These are phyloP conservation scores for Actias luna DNA, from an alignment of 2,888 invertebrate species.

Conservation along the genomic window DNA sequence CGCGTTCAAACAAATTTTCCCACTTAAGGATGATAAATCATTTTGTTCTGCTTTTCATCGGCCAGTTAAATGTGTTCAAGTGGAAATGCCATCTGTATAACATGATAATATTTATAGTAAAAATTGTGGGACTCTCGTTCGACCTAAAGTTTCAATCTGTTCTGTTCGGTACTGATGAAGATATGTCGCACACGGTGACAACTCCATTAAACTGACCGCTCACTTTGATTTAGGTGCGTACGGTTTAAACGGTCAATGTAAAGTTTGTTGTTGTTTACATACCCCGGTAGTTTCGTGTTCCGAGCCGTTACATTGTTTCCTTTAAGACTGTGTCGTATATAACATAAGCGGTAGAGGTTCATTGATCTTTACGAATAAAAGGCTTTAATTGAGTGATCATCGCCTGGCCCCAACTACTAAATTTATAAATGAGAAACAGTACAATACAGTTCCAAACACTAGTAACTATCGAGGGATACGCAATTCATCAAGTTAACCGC, in stretches of 20 bases:
- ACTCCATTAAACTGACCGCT: slow-evolving; percentile 17
- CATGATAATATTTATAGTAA: not conserved
- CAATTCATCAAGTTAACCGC: too few species aligned
- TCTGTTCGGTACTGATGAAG: not conserved
- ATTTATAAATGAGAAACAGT: too few species aligned
- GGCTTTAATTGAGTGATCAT: too few species aligned
- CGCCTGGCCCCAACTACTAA: too few species aligned
- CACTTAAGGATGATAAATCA: too few species aligned
- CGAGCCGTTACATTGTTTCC: not conserved
- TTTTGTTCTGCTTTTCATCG: too few species aligned
- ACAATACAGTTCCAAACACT: too few species aligned
- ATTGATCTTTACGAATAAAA: too few species aligned
- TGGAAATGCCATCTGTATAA: not conserved
- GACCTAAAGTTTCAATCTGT: slow-evolving; percentile 11
- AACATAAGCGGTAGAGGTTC: too few species aligned
- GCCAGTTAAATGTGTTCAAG: not conserved
- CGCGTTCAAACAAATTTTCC: too few species aligned
- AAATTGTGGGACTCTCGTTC: not conserved
- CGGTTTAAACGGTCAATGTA: not conserved
- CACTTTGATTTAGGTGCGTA: slow-evolving; percentile 16
- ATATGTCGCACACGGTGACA: slow-evolving; percentile 13
- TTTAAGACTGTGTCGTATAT: too few species aligned
- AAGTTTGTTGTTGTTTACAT: slow-evolving; percentile 14
- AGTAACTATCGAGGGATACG: too few species aligned
- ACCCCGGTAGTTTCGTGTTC: not conserved